Evolutionary conservation across 2,888 invertebrate genomes (phyloP), one percentile per base, ranked within the genome.

Genomic region (Ephialtes manifestator): DNA sequence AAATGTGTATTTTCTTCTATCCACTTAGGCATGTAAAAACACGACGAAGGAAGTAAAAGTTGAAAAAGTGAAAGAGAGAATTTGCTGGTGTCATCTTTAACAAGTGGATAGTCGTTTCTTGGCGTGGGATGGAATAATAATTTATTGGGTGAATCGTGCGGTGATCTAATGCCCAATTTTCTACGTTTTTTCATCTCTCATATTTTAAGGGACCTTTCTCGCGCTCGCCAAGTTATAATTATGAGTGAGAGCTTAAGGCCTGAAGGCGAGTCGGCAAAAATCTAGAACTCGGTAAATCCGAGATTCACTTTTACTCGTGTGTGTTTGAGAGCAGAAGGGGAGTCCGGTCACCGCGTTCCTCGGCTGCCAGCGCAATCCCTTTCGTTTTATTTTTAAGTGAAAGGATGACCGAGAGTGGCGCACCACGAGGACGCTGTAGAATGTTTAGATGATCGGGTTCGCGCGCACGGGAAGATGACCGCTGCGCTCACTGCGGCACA

Each of bases 341-440:
- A 51, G 51, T 5, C 72, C 60, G 60, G 53, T 55, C 55, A 39
- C 20, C 72, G 72, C 46, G 58, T 46, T 60, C 46, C 72, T 15
- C n/a, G 39, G 24, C 7, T 20, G 4, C 15, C n/a, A 24, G 43
- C 1, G 24, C 55, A 46, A 71, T 77, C 71, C 84, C 81, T 84
- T 77, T 84, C 84, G 81, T 84, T 81, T 84, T 81, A 84, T 84
- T 81, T 84, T 84, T 74, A 72, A 84, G 81, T 84, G 84, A 84
- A 84, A 81, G 81, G 84, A 84, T 74, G 72, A 74, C 72, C 72
- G 72, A 46, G 35, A 28, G n/a, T 20, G 58, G 20, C 72, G 43
- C 10, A 4, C 2, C 58, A 28, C 4, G 35, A 15, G 55, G 58
- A 10, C 28, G 20, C 31, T 39, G 10, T 58, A 74, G 72, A 74